phyloP scores from a whole-genome alignment of 2,113 vertebrate species.

The Nannospalax galili region DNA sequence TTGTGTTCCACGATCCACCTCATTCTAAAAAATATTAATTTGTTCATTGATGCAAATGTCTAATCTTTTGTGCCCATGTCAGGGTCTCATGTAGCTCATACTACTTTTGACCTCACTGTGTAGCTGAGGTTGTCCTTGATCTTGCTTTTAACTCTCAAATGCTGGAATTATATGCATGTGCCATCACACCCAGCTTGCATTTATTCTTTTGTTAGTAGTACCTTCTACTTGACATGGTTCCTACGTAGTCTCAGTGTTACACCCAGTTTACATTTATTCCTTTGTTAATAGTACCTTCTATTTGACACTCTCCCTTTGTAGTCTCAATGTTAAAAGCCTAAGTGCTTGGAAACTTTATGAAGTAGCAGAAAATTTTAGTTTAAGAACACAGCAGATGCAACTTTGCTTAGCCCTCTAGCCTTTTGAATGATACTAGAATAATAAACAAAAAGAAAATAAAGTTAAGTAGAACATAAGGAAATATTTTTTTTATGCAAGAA shows the following conservation, averaged over 20 bases:
- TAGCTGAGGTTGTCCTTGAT: not conserved
- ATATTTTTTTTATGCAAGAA: not conserved
- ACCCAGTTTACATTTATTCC: not conserved
- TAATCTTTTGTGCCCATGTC: not conserved
- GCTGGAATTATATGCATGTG: not conserved
- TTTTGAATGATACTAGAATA: conserved; percentile 15
- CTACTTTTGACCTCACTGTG: not conserved
- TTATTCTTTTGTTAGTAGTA: not conserved
- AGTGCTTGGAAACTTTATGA: not conserved
- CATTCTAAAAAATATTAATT: not conserved
- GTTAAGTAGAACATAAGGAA: conserved; percentile 2
- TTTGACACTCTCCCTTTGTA: not conserved
- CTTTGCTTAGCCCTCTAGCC: not conserved
- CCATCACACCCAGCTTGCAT: not conserved
- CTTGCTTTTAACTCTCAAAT: not conserved
- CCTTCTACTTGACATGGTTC: not conserved
- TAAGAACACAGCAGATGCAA: not conserved
- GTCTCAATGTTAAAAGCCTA: not conserved
- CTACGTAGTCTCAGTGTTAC: not conserved
- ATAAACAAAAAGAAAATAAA: not conserved
- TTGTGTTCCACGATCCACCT: not conserved
- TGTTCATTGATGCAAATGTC: not conserved
- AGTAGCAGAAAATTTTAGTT: not conserved
- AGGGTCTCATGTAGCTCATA: not conserved
- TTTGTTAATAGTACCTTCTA: not conserved